Evolutionary conservation across 1,140 invertebrate species (phyloP).

Genomic region (Chrysomallon squamiferum): DNA sequence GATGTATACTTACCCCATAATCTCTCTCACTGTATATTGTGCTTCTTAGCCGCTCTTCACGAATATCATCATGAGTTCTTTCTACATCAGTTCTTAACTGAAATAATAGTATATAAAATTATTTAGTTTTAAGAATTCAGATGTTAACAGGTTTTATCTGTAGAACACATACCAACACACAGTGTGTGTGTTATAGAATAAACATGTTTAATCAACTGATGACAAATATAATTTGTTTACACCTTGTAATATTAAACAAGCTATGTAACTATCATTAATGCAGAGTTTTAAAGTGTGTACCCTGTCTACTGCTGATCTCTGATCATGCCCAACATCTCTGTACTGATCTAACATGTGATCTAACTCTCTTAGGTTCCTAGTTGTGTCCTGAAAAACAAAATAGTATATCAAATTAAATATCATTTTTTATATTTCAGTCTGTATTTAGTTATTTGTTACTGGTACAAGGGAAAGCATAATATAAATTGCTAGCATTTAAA

Average conservation of each 20-base stretch:
- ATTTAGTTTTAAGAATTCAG: background rate
- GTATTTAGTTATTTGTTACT: no score
- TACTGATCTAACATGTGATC: constrained; percentile 56
- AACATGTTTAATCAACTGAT: background rate
- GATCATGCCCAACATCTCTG: constrained; percentile 42
- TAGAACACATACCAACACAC: background rate
- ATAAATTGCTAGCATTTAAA: no score
- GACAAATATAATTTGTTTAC: background rate
- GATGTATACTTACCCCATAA: constrained; percentile 38
- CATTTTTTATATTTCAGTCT: background rate
- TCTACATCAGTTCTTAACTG: constrained; percentile 51
- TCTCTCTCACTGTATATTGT: constrained; percentile 31
- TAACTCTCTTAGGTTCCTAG: constrained; percentile 48
- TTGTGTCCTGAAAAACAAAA: constrained; percentile 45
- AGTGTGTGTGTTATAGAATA: background rate
- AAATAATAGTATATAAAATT: background rate
- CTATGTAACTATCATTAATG: background rate
- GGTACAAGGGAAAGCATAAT: no score
- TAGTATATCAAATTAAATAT: background rate
- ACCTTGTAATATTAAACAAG: background rate
- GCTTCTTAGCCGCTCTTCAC: constrained; percentile 37
- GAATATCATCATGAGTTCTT: constrained; percentile 41
- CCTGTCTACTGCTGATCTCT: constrained; percentile 48
- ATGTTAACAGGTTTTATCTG: background rate
- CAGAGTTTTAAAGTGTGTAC: constrained; percentile 21